phyloP scores from a whole-genome alignment of 2,797 vertebrate species.

The Hydrocynus forskahlii region DNA sequence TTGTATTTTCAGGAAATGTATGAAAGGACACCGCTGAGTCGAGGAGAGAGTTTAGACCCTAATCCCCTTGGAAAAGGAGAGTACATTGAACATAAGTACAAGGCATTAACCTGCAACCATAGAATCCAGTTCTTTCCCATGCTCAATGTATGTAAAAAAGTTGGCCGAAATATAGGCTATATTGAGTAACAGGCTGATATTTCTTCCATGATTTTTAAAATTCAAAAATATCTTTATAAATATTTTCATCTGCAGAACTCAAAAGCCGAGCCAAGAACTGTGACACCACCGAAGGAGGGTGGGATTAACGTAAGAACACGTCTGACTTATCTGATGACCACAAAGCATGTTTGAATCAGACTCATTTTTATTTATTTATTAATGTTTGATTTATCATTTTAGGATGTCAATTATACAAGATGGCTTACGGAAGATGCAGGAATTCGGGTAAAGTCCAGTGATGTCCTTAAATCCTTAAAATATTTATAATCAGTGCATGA shows the following conservation, averaged over 20 bases:
- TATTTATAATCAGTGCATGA: background rate
- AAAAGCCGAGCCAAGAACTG: constrained; percentile 67
- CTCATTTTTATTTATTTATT: background rate
- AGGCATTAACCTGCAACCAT: constrained; percentile 70
- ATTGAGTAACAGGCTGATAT: background rate
- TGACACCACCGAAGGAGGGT: constrained; percentile 7
- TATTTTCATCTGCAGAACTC: constrained; percentile 72
- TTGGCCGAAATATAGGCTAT: background rate
- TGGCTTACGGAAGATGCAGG: constrained; percentile 68
- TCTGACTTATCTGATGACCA: background rate
- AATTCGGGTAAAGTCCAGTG: constrained; percentile 39
- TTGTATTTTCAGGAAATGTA: constrained; percentile 77
- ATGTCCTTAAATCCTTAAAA: background rate
- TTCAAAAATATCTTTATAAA: background rate
- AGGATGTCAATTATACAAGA: constrained; percentile 67
- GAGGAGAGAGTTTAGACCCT: constrained; percentile 71
- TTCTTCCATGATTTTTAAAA: too few relatives aligned
- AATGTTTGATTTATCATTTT: background rate
- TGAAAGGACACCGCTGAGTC: constrained; percentile 64
- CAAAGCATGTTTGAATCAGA: background rate
- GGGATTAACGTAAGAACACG: constrained; percentile 59
- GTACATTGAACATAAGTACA: constrained; percentile 77
- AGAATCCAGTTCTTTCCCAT: constrained; percentile 73
- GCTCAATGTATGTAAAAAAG: constrained; percentile 71
- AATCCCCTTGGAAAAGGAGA: constrained; percentile 73